These are phyloP conservation scores for Lomographa bimaculata DNA, from an alignment of 2,888 invertebrate genomes.

Conservation along the genomic window DNA sequence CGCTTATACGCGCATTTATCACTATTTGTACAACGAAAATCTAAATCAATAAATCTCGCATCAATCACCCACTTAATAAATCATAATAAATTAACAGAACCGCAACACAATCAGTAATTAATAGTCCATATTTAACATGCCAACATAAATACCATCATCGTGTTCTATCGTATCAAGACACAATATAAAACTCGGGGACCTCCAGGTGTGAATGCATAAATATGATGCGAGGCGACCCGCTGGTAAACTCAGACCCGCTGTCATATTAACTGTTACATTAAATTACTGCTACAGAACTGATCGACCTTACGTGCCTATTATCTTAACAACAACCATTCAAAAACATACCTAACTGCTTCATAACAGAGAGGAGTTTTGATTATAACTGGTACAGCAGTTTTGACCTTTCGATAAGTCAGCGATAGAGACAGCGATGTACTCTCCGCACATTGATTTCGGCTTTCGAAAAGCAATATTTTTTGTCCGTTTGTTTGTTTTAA, in stretches of 20 bases:
- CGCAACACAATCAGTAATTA: slow-evolving; percentile 79
- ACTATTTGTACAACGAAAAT: too few species aligned
- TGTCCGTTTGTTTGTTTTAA: slow-evolving; percentile 83
- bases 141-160: slow-evolving; percentile 70
- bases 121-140: slow-evolving; percentile 74
- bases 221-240: slow-evolving; percentile 78
- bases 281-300: slow-evolving; percentile 77
- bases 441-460: slow-evolving; percentile 82
- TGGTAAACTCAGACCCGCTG: slow-evolving; percentile 80
- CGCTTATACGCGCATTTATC: too few species aligned
- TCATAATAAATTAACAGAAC: slow-evolving; percentile 76
- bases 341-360: slow-evolving; percentile 32
- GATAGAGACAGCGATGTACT: slow-evolving; percentile 57
- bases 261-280: slow-evolving; percentile 84
- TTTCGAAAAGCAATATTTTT: slow-evolving; percentile 79
- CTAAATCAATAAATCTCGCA: slow-evolving; percentile 33
- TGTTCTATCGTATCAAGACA: slow-evolving; percentile 59
- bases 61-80: slow-evolving; percentile 50
- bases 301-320: slow-evolving; percentile 69
- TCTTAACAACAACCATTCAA: slow-evolving; percentile 40
- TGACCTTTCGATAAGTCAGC: slow-evolving; percentile 37
- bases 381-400: slow-evolving; percentile 22
- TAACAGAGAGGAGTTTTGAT: slow-evolving; percentile 29
- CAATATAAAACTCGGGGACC: slow-evolving; percentile 77
- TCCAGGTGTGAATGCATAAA: slow-evolving; percentile 83